phyloP scores from a whole-genome alignment of 2,113 vertebrate genomes.

The Anthoscopus minutus region DNA sequence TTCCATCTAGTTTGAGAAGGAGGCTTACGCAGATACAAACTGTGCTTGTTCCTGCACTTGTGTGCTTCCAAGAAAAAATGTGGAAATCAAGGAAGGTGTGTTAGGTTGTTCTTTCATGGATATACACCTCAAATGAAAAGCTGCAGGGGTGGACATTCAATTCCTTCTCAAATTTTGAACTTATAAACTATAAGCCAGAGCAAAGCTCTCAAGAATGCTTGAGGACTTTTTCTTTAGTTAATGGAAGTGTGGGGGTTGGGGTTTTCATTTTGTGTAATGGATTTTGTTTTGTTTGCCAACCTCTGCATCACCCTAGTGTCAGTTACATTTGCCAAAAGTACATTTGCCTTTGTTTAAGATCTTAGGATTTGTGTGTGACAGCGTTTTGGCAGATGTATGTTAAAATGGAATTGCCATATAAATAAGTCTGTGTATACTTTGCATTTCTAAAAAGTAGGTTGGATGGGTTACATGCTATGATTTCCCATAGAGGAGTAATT shows the following conservation, averaged over 20 bases:
- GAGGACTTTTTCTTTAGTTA: neutral
- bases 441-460: neutral
- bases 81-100: neutral
- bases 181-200: neutral
- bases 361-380: neutral
- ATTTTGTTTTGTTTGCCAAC: neutral
- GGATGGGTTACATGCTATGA: neutral
- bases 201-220: neutral
- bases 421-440: neutral
- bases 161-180: neutral
- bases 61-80: neutral
- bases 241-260: neutral
- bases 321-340: neutral
- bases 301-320: neutral
- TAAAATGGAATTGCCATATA: neutral
- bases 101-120: neutral
- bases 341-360: neutral
- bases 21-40: neutral
- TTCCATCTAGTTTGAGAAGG: neutral
- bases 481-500: neutral
- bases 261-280: neutral
- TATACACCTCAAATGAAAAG: neutral
- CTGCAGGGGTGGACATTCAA: neutral
- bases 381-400: neutral
- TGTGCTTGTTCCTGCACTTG: neutral